Percentiles rank a stretch among this genome's conserved stretches.
Evolutionary conservation across 2,797 vertebrate genomes (phyloP).

Genomic region (Lepus townsendii): DNA sequence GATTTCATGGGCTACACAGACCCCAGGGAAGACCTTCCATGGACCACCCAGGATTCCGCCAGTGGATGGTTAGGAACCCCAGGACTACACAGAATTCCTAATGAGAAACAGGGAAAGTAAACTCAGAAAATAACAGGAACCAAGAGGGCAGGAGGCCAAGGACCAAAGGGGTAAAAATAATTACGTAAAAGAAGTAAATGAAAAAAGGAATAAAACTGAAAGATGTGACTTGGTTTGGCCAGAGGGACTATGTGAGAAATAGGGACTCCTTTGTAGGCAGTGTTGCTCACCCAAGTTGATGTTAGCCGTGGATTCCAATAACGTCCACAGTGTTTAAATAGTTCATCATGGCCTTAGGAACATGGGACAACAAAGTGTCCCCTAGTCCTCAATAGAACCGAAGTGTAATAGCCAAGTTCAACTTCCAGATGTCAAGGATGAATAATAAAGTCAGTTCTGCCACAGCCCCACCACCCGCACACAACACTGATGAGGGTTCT

Average conservation of each 20-base stretch:
- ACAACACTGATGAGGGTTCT: neutral
- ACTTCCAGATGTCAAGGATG: constrained; percentile 74
- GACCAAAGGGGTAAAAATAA: neutral
- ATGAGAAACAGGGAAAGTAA: neutral
- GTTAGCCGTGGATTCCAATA: neutral
- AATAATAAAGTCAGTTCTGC: constrained; percentile 70
- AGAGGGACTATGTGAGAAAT: constrained; percentile 28
- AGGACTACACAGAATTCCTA: neutral
- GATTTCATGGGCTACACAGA: neutral
- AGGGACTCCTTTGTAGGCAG: neutral
- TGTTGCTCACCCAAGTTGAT: neutral
- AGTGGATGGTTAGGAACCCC: neutral
- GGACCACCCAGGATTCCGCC: too few relatives aligned
- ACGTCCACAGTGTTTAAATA: constrained; percentile 62
- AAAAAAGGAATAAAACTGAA: neutral
- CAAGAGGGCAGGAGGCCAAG: neutral
- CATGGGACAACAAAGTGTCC: constrained; percentile 47
- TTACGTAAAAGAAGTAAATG: neutral
- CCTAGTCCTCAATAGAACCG: constrained; percentile 70
- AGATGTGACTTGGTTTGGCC: neutral
- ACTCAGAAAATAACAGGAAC: neutral
- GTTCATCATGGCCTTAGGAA: constrained; percentile 62
- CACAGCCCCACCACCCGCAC: neutral
- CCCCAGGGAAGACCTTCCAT: neutral
- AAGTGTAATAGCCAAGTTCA: constrained; percentile 60